Base-by-base conservation (phyloP, 2,888 invertebrate species). In the Ephialtes manifestator region DNA sequence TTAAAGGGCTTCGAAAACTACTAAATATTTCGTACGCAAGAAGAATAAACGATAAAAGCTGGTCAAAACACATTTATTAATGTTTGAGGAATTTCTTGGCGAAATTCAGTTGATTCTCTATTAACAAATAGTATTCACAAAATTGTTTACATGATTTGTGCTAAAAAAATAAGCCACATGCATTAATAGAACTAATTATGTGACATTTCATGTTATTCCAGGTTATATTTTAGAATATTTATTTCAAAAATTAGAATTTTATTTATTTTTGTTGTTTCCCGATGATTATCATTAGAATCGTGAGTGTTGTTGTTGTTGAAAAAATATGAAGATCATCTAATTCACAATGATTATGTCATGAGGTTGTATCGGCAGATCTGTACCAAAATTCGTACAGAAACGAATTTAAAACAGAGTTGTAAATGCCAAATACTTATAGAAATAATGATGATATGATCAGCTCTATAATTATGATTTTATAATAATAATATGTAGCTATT, bases 131-230 rank as follows among this genome's bases (percentile, higher is more conserved):
- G 28, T 84, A 81, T 85, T 75, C 81, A 85, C 81, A 75, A 81
- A 85, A 75, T 71, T 85, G 51, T 79, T 67, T 79, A 79, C 70
- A 79, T 71, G 13, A 78, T 78, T 85, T 79, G 85, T 82, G 85
- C 71, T 85, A 85, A 82, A 85, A 85, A 82, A 85, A 82, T 84
- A 84, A 84, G 81, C 81, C 78, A 84, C 77, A 68, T 81, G 58
- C 67, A 48, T 74, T 68, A 77, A 76, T 81, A 72, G 31, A 81
- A 84, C 67, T 72, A 31, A 81, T 84, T 72, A 58, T 43, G 76
- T 67, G 84, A 75, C 35, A 35, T 39, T 72, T 67, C 51, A 76
- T 65, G 58, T 68, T 43, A 13, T 71, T 43, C 28, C 31, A 68
- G 60, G 53, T 31, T 63, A 70, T 39, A 68, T 8, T 67, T 74